These are phyloP conservation scores for Maniola jurtina DNA, from an alignment of 1,140 invertebrate species.

Conservation along the genomic window DNA sequence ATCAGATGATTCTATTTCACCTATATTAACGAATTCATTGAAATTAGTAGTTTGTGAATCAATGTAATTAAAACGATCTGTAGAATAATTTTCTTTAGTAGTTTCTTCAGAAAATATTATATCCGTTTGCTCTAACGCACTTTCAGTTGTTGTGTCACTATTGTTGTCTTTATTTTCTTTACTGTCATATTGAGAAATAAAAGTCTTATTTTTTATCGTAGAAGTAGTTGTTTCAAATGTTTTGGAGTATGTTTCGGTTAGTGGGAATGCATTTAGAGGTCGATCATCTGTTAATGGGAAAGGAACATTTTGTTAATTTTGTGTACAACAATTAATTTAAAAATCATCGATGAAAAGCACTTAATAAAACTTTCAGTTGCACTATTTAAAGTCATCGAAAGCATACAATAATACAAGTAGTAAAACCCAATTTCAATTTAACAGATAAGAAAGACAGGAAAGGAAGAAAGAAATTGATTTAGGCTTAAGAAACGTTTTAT, in stretches of 20 bases:
- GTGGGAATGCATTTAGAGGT: conserved; percentile 69
- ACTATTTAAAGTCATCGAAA: neutral
- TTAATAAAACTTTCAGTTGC: neutral
- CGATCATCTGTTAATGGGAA: conserved; percentile 76
- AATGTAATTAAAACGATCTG: neutral
- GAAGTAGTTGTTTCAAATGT: conserved; percentile 41
- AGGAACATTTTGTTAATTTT: conserved; percentile 43
- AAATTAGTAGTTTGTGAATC: neutral
- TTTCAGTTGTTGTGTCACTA: neutral
- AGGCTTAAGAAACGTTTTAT: conserved; percentile 14
- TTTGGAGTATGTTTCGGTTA: conserved; percentile 67
- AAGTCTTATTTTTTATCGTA: conserved; percentile 34
- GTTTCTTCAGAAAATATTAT: neutral
- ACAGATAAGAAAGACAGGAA: conserved; percentile 9
- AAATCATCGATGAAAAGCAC: conserved; percentile 8
- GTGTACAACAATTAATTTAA: conserved; percentile 11
- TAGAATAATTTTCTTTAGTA: neutral
- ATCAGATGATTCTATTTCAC: neutral
- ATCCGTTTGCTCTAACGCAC: neutral
- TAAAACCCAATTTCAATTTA: neutral
- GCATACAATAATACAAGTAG: neutral
- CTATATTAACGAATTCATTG: neutral
- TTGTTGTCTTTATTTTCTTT: neutral
- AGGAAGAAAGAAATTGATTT: conserved; percentile 9
- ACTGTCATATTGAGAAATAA: neutral